These are phyloP conservation scores for Meandrina meandrites DNA, from an alignment of 92 coral and sea anemone species.

Conservation along the genomic window DNA sequence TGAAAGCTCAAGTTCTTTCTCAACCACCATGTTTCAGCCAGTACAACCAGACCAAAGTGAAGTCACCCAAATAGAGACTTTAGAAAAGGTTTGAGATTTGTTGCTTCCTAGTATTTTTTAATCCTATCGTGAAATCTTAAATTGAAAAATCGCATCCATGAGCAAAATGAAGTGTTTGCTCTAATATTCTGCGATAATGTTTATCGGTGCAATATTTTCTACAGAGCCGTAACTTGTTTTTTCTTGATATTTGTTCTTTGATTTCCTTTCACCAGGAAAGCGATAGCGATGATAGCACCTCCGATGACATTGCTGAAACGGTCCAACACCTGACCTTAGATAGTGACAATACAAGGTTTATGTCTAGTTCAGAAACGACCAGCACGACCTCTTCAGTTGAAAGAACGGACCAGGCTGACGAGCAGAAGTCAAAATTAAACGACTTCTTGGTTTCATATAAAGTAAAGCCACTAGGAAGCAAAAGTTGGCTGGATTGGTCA, in stretches of 20 bases:
- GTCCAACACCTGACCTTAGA: background rate
- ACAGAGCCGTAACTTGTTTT: background rate
- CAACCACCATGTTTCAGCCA: background rate
- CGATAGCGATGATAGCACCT: constrained; percentile 19
- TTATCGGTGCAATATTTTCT: background rate
- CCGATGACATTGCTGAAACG: constrained; percentile 15
- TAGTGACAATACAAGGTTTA: background rate
- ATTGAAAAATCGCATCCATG: too few species aligned
- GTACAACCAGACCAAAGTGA: constrained; percentile 9
- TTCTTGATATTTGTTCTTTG: background rate
- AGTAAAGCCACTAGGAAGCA: constrained; percentile 22
- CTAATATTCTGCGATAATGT: background rate
- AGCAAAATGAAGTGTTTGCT: too few species aligned
- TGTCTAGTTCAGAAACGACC: constrained; percentile 27
- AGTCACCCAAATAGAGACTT: background rate
- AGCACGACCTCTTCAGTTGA: constrained; percentile 30
- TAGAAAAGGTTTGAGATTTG: constrained; percentile 9
- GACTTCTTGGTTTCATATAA: constrained; percentile 15
- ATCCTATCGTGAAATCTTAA: background rate
- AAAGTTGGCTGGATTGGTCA: constrained; percentile 46
- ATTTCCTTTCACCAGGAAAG: constrained; percentile 13
- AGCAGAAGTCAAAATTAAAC: constrained; percentile 20
- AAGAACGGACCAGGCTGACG: constrained; percentile 5
- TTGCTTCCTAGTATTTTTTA: background rate
- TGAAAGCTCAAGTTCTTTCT: background rate